These are phyloP conservation scores for Barbus barbus DNA, from an alignment of 2,113 vertebrate species.

Conservation along the genomic window DNA sequence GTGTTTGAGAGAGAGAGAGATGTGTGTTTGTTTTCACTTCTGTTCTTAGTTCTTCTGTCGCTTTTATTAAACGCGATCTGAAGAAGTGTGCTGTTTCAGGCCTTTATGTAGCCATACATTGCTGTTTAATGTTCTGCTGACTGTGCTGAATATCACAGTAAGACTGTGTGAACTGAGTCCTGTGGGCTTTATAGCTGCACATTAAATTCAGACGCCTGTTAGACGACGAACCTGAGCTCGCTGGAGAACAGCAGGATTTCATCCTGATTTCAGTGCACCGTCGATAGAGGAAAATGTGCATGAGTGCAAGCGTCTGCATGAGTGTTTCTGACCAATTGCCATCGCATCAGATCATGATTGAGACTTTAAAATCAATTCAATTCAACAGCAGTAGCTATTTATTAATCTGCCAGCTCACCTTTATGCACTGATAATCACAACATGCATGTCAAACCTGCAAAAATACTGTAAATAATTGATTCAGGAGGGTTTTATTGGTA, in stretches of 20 bases:
- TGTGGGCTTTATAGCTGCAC: constrained; percentile 47
- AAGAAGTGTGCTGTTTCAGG: constrained; percentile 12
- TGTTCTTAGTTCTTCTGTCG: neutral
- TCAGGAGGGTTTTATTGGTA: neutral
- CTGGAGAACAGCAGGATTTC: neutral
- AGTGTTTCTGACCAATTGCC: neutral
- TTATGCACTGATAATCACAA: too few relatives aligned
- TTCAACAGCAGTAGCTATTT: neutral
- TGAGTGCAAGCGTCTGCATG: neutral
- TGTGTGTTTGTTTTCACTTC: neutral
- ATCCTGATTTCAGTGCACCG: neutral
- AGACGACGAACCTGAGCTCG: constrained; percentile 11
- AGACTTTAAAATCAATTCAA: neutral
- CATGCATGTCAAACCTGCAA: neutral
- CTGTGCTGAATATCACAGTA: constrained; percentile 35
- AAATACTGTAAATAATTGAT: neutral
- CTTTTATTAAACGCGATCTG: neutral
- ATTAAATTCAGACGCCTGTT: constrained; percentile 44
- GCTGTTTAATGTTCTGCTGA: constrained; percentile 35
- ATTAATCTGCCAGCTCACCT: neutral
- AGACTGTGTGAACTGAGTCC: constrained; percentile 44
- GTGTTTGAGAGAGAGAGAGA: neutral
- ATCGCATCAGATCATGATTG: neutral
- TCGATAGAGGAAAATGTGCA: neutral
- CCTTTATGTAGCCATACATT: constrained; percentile 28